Base-by-base conservation (phyloP, 2,113 vertebrate species). In the Campylomormyrus tamandua region DNA sequence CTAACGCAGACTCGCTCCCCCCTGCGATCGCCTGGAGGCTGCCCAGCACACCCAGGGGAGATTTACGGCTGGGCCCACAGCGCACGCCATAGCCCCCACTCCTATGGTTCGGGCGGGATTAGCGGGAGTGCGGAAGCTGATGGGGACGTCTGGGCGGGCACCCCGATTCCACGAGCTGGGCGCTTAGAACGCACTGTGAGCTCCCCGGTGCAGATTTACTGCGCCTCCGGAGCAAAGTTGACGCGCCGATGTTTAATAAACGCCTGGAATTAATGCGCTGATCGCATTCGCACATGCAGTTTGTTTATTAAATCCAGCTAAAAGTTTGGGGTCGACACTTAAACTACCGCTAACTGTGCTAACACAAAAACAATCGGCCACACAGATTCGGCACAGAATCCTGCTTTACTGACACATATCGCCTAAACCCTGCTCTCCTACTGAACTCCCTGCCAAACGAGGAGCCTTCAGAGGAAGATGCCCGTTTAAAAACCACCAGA, bases 11-110 rank as follows among this genome's bases (percentile, higher is more conserved):
- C 90, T 90, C 86, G n/a, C 86, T 87, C 89, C 83, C 83, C 90
- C 83, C 88, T 87, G 87, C 90, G 89, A 91, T 92, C 88, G 80
- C 87, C 89, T 91, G 90, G 91, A 91, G 48, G 21, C n/a, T 31
- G 42, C 91, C 91, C 91, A 91, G 83, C 66, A 39, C 48, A 66
- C 53, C 84, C 90, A 91, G 90, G 91, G 90, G 90, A 87, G 89
- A 90, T 91, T 92, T 89, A 91, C 91, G 39, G 89, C 66, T 58
- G 90, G 87, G 62, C 53, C 89, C 58, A 84, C 46, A 91, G 77
- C 88, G 45, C 50, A 39, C 88, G 90, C 89, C 87, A 80, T 46
- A 90, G 74, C 62, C 87, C 87, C 85, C 45, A 56, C 53, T 87
- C 70, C 84, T 49, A 15, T 27, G 35, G 89, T 87, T 90, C 85